Conservation (phyloP, 2,113 vertebrate species). For the Gadus chalcogrammus region DNA sequence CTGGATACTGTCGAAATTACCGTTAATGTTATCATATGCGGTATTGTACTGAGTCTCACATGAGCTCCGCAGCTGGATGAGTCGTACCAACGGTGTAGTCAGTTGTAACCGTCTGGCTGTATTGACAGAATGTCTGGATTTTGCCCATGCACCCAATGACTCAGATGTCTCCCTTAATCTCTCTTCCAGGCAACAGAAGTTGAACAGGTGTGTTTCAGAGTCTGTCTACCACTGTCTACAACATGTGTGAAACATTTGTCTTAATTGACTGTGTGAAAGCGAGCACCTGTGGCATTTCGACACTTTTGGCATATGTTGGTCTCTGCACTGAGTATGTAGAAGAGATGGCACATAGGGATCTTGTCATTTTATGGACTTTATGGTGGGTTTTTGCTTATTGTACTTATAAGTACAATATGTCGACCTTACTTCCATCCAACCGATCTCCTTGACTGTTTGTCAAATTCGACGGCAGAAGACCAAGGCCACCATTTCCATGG, state of each 20-base stretch:
- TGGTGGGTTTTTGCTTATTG: too few species aligned
- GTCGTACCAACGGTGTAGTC: not conserved
- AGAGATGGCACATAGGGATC: not conserved
- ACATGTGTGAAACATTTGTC: constrained; percentile 13
- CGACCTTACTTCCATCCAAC: too few species aligned
- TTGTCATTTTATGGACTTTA: too few species aligned
- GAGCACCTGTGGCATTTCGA: constrained; percentile 7
- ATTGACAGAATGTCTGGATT: constrained; percentile 20
- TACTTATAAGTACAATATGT: too few species aligned
- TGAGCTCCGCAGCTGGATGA: not conserved
- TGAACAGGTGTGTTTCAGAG: constrained; percentile 9
- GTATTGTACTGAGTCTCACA: not conserved
- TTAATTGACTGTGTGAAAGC: too few species aligned
- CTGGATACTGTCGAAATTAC: too few species aligned
- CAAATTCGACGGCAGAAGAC: too few species aligned
- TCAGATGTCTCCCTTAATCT: constrained; percentile 35
- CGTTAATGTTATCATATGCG: not conserved
- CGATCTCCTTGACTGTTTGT: too few species aligned
- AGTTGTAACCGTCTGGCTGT: not conserved
- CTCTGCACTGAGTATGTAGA: not conserved
- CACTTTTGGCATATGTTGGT: not conserved
- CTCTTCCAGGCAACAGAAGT: constrained; percentile 38
- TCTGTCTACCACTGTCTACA: constrained; percentile 11
- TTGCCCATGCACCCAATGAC: constrained; percentile 26
- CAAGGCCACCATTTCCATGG: too few species aligned